Evolutionary conservation across 2,888 invertebrate genomes (phyloP), one percentile per base, ranked within the genome.

Genomic region (Ichneumoninae sp.): DNA sequence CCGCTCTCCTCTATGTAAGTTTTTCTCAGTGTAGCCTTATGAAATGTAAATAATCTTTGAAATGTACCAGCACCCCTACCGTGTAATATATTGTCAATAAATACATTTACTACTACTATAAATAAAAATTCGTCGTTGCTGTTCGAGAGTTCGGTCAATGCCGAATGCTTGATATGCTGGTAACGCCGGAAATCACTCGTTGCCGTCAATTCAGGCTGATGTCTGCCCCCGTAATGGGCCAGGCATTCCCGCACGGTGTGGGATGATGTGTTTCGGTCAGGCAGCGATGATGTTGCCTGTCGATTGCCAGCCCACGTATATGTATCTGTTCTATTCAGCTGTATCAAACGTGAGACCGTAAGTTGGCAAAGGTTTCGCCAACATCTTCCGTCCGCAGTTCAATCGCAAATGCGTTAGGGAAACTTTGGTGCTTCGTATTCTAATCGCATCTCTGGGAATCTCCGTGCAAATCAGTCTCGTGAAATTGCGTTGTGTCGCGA

Each of bases 111-210:
- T 26, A 3, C 26, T 26, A 26, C 26, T 26, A 26, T 22, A 13
- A 66, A 76, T 50, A 52, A 65, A n/a, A 22, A 52, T 22, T 40
- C 30, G 44, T 80, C 63, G 73, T 81, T 52, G 69, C 26, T 40
- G 16, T n/a, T 47, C 50, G 69, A 54, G 77, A 81, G 76, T 84
- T 84, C 75, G 80, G 85, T 78, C 83, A 87, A 87, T 86, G 84
- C 69, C 87, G 83, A 86, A 86, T 84, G 83, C 75, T 73, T 57
- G 30, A 63, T 63, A 63, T 71, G 30, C 70, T 74, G 57, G 69
- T 71, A 71, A 73, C 69, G 82, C 85, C 88, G 88, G 88, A 87
- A 87, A 85, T 88, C 82, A 84, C 88, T 88, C 83, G 86, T 88
- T 88, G 86, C 68, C 81, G 54, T 84, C 86, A 80, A 88, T 88